Evolutionary conservation across 2,113 vertebrate genomes (phyloP).

Genomic region (Trichechus manatus): DNA sequence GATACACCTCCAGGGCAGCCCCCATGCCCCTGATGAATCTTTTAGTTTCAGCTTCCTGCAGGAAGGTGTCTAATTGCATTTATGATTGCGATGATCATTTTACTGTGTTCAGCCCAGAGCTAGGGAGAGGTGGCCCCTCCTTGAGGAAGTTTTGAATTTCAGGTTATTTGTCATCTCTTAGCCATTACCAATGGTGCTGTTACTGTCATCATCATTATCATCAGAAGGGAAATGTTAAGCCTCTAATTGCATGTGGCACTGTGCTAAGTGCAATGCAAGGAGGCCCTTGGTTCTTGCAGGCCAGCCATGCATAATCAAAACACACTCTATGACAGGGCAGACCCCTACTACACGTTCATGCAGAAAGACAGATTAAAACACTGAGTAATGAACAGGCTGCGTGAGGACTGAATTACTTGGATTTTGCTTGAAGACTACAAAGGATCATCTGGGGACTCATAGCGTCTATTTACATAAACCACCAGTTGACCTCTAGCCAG

Average conservation of each 20-base stretch:
- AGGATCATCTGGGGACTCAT: neutral
- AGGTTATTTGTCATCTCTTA: slow-evolving; percentile 63
- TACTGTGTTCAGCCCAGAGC: slow-evolving; percentile 32
- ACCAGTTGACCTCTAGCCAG: too few species aligned
- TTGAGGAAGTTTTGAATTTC: slow-evolving; percentile 57
- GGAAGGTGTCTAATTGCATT: slow-evolving; percentile 67
- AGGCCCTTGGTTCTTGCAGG: slow-evolving; percentile 31
- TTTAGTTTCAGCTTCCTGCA: slow-evolving; percentile 27
- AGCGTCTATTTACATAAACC: neutral
- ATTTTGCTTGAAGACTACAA: neutral
- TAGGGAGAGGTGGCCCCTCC: neutral
- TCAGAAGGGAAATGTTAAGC: slow-evolving; percentile 65
- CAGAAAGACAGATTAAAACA: neutral
- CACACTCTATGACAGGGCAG: neutral
- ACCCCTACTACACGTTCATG: neutral
- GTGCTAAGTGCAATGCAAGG: slow-evolving; percentile 45
- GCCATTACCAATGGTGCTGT: slow-evolving; percentile 38
- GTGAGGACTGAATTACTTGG: neutral
- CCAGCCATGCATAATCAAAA: slow-evolving; percentile 65
- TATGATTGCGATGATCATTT: slow-evolving; percentile 64
- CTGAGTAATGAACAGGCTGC: neutral
- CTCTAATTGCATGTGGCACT: slow-evolving; percentile 58
- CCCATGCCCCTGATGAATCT: neutral
- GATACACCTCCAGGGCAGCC: neutral
- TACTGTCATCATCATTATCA: slow-evolving; percentile 70